Base-by-base conservation (phyloP, 2,888 invertebrate species). In the Orthonevra nobilis region DNA sequence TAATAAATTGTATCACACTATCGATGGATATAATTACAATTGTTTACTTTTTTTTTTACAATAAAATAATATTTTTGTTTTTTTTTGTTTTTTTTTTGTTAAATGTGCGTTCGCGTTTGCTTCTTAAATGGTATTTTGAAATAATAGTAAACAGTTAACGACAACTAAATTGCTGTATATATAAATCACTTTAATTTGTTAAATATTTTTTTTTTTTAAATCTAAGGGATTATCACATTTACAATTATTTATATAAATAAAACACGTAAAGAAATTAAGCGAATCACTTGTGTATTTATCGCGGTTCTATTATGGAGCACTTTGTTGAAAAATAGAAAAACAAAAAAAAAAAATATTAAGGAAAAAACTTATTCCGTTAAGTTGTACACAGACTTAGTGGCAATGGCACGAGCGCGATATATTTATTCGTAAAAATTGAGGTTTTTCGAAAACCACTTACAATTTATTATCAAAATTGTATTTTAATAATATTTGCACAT, bases 1-100 rank as follows among this genome's bases (percentile, higher is more conserved):
- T 82, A 58, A 75, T 36, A 69, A 72, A 75, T 68, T 75, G 64
- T 68, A 72, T 72, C 70, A 69, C 73, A 63, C 56, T 61, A 56
- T 74, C 58, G 50, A 73, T 82, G 79, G 81, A 83, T 72, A 79
- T 36, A 50, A 26, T 54, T 23, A 10, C 36, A 38, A 46, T 26
- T 68, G 10, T 44, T 34, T 34, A 20, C 23, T 38, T 30, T 48
- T 56, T 56, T 48, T 75, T 28, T 34, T 12, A 6, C 20, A 20
- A 15, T 17, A 7, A 14, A 17, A 19, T 34, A 58, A 36, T 4
- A 23, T 23, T 23, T 23, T 5, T 23, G 23, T 23, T 36, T 2
- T 20, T 60, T 69, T 30, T 10, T 32, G 34, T 50, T 38, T 30
- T 36, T 28, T 54, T 36, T 54, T 64, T 54, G 48, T 68, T 73